phyloP scores from a whole-genome alignment of 2,888 invertebrate species.

The Halocaridina rubra region DNA sequence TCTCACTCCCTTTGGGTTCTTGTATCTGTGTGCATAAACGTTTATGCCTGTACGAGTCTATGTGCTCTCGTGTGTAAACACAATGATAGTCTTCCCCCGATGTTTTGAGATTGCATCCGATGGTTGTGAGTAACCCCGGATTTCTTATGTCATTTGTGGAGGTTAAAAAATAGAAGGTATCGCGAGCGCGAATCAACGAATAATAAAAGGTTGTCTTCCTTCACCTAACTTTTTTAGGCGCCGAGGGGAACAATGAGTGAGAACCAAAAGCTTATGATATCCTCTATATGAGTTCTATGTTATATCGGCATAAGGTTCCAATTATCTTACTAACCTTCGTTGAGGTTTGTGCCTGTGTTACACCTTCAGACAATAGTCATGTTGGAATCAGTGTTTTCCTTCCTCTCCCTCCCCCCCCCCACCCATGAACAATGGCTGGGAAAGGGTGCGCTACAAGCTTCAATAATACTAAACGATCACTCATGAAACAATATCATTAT shows the following conservation, averaged over 20 bases:
- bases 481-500: conserved; percentile 42
- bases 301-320: neutral
- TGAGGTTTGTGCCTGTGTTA: neutral
- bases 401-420: no score
- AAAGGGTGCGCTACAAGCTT: neutral
- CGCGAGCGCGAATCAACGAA: conserved; percentile 10
- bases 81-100: no score
- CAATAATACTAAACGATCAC: conserved; percentile 36
- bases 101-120: no score
- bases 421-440: conserved; percentile 34
- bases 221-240: conserved; percentile 19
- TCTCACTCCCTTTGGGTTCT: no score
- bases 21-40: no score
- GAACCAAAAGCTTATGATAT: neutral
- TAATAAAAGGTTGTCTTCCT: conserved; percentile 42
- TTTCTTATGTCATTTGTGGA: conserved; percentile 42
- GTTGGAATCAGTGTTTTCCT: conserved; percentile 17
- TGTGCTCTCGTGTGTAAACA: no score
- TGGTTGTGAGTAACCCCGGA: neutral
- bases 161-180: neutral
- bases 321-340: neutral
- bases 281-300: neutral
- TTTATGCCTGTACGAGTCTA: no score
- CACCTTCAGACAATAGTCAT: conserved; percentile 24
- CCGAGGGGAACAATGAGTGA: neutral